phyloP scores from a whole-genome alignment of 2,888 invertebrate genomes.

The Taenaris catops region DNA sequence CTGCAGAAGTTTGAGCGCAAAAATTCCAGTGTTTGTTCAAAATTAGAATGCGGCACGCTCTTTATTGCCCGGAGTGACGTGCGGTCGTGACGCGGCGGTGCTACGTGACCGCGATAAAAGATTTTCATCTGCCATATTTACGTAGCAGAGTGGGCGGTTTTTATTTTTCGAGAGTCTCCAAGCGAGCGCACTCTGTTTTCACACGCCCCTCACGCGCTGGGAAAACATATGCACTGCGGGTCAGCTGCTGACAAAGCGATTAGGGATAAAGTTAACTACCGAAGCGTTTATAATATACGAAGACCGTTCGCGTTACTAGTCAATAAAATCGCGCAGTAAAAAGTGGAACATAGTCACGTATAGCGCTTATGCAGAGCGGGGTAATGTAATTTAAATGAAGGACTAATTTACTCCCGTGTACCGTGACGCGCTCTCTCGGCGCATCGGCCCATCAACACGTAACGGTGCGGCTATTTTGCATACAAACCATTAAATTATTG shows the following conservation, averaged over 20 bases:
- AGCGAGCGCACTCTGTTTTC: constrained; percentile 60
- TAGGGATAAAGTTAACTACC: constrained; percentile 28
- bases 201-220: constrained; percentile 59
- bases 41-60: constrained; percentile 74
- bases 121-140: constrained; percentile 80
- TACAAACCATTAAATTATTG: constrained; percentile 79
- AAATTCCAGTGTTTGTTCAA: constrained; percentile 66
- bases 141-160: constrained; percentile 76
- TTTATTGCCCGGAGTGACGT: constrained; percentile 73
- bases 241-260: constrained; percentile 11
- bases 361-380: constrained; percentile 50
- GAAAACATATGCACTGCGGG: constrained; percentile 36
- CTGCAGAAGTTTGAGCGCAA: constrained; percentile 51
- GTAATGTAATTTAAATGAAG: constrained; percentile 76
- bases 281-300: constrained; percentile 48
- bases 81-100: constrained; percentile 72
- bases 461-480: constrained; percentile 77
- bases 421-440: constrained; percentile 70
- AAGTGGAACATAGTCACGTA: constrained; percentile 51
- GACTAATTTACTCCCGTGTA: constrained; percentile 71
- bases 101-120: constrained; percentile 80
- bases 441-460: constrained; percentile 74
- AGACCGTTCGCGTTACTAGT: too few relatives aligned
- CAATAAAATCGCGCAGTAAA: constrained; percentile 45
- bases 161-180: constrained; percentile 71